Conservation (phyloP, 2,797 vertebrate genomes). For the Dendrocincla tyrannina region DNA sequence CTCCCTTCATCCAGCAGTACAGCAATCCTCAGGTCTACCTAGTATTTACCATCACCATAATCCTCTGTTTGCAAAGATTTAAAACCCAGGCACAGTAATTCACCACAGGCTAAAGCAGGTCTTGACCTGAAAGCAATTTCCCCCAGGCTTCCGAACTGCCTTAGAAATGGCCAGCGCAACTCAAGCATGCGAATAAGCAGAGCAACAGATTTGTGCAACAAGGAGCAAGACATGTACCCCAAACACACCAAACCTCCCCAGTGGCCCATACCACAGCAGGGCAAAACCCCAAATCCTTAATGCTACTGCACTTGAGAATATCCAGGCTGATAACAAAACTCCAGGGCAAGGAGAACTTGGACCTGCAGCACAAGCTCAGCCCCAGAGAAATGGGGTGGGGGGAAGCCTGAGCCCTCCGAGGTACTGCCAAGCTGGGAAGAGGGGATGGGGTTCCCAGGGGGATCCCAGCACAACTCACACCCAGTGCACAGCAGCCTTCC, state of each 20-base stretch:
- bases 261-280: not conserved
- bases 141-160: not conserved
- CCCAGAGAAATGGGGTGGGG: not conserved
- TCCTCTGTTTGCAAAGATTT: conserved; percentile 65
- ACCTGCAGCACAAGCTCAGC: not conserved
- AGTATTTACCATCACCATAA: conserved; percentile 49
- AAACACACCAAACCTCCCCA: not conserved
- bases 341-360: accelerated
- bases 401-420: not conserved
- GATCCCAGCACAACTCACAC: not conserved
- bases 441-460: not conserved
- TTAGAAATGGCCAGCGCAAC: not conserved
- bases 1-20: not conserved
- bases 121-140: conserved; percentile 55
- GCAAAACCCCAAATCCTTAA: not conserved
- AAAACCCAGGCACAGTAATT: conserved; percentile 35
- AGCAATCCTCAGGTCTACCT: not conserved
- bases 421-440: not conserved
- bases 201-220: not conserved
- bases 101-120: conserved; percentile 51
- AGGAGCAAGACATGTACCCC: not conserved
- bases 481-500: not conserved
- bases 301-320: not conserved
- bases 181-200: not conserved
- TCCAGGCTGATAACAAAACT: not conserved